Evolutionary conservation across 2,797 vertebrate species (phyloP).

Genomic region (Oryzias sinensis): DNA sequence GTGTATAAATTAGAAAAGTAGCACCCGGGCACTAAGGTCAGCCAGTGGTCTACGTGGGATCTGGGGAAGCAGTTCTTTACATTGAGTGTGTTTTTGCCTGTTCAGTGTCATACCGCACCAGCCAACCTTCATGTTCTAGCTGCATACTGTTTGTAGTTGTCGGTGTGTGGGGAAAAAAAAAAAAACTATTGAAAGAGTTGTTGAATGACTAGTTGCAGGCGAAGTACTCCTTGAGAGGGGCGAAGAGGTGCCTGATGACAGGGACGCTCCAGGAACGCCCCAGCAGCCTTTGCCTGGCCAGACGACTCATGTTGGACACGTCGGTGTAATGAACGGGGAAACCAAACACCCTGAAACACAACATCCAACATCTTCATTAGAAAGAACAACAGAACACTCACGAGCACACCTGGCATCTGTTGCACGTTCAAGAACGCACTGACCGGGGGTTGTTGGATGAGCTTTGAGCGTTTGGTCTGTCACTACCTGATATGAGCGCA

Average conservation of each 20-base stretch:
- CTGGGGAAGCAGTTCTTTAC: slow-evolving; percentile 63
- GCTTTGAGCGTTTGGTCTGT: too few relatives aligned
- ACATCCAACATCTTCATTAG: too few relatives aligned
- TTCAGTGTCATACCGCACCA: slow-evolving; percentile 44
- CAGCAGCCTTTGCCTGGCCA: slow-evolving; percentile 90
- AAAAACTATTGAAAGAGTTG: slow-evolving; percentile 40
- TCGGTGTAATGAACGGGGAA: slow-evolving; percentile 96
- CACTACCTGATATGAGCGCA: too few relatives aligned
- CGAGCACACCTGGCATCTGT: too few relatives aligned
- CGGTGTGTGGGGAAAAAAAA: slow-evolving; percentile 28
- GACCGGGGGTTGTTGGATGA: too few relatives aligned
- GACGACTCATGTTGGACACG: slow-evolving; percentile 87
- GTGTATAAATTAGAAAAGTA: slow-evolving; percentile 55
- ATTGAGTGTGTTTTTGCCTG: slow-evolving; percentile 26
- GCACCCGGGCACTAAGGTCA: slow-evolving; percentile 68
- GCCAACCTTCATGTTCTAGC: slow-evolving; percentile 67
- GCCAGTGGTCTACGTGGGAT: slow-evolving; percentile 58
- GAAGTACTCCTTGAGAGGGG: slow-evolving; percentile 96
- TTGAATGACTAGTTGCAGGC: slow-evolving; percentile 87
- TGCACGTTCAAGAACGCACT: too few relatives aligned
- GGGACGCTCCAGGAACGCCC: slow-evolving; percentile 94
- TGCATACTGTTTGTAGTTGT: slow-evolving; percentile 39
- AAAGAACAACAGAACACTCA: too few relatives aligned
- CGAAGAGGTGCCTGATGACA: slow-evolving; percentile 94
- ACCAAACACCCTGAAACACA: slow-evolving; percentile 87